Evolutionary conservation across 2,888 invertebrate genomes (phyloP), one percentile per base, ranked within the genome.

Genomic region (Cephus pulcher): DNA sequence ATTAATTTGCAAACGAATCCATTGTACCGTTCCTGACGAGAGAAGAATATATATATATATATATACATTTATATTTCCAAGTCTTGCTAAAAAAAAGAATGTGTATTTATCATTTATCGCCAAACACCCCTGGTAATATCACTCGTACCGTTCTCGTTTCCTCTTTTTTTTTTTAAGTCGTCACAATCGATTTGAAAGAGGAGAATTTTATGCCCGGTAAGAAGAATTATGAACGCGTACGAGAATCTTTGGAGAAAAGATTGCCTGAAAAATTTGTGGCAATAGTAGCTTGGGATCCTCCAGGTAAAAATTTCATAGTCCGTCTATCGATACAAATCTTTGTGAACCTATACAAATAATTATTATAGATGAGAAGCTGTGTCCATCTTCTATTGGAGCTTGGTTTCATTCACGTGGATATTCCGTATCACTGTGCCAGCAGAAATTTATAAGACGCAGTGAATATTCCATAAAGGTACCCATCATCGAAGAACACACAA

Each of bases 331-430:
- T 23, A 9, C 6, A 56, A 56, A 23, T 56, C 23, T 56, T 56
- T 23, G 56, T 9, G 6, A 56, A 23, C 23, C 9, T 56, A 23
- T 56, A 23, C 2, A 56, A 23, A 56, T 34, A 30, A 68, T 75
- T 75, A 70, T 84, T 85, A 6, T 82, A 92, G 91, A 91, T 33
- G 87, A 90, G 76, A 88, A 88, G 23, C 81, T 94, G 34, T 94
- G 94, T 83, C 93, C 94, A 74, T 94, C 94, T n/a, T 94, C 94
- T 1, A 83, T 94, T 73, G 94, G 94, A 15, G 93, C 93, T 82
- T 94, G 93, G 91, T 93, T 94, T 83, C 80, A 90, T 70, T 90
- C 92, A 82, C 88, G 86, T 75, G 92, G 92, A 11, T 93, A 93
- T 82, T 82, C 85, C 6, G 92, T 94, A 3, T 89, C 91, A 78